A percentile compares a stretch with the other conserved stretches of the same genome.
Conservation (phyloP, 2,797 vertebrate species). For the Phrynocephalus vlangalii region DNA sequence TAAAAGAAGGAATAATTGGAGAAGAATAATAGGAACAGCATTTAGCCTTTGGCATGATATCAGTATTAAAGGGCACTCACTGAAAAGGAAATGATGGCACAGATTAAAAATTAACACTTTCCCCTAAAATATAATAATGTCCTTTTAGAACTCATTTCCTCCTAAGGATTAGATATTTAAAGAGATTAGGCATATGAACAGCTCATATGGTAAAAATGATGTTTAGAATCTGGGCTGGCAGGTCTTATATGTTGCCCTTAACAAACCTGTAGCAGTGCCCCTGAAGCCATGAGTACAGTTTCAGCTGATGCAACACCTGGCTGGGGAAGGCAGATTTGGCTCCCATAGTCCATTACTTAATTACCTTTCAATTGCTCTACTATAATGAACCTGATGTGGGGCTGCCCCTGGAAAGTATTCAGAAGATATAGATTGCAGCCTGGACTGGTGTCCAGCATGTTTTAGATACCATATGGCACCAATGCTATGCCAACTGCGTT, state of each 20-base stretch:
- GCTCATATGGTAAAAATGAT: neutral
- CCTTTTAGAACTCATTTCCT: neutral
- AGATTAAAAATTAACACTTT: conserved; percentile 11
- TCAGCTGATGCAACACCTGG: neutral
- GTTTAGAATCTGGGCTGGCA: neutral
- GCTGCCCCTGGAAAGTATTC: too few species aligned
- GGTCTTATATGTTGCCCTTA: neutral
- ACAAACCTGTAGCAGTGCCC: neutral
- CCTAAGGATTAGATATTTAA: neutral
- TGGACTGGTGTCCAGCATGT: too few species aligned
- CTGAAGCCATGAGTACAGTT: neutral
- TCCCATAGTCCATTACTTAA: neutral
- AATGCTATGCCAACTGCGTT: too few species aligned
- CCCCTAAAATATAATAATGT: neutral
- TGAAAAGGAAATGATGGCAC: neutral
- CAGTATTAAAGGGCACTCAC: neutral
- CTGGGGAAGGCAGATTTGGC: neutral
- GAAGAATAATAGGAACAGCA: neutral
- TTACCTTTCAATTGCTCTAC: neutral
- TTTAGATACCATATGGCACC: too few species aligned
- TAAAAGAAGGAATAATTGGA: neutral
- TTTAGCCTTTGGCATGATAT: neutral
- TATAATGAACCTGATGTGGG: too few species aligned
- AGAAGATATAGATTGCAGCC: too few species aligned
- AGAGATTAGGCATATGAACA: neutral